phyloP scores from a whole-genome alignment of 2,888 invertebrate genomes.

The Plebejus anna region DNA sequence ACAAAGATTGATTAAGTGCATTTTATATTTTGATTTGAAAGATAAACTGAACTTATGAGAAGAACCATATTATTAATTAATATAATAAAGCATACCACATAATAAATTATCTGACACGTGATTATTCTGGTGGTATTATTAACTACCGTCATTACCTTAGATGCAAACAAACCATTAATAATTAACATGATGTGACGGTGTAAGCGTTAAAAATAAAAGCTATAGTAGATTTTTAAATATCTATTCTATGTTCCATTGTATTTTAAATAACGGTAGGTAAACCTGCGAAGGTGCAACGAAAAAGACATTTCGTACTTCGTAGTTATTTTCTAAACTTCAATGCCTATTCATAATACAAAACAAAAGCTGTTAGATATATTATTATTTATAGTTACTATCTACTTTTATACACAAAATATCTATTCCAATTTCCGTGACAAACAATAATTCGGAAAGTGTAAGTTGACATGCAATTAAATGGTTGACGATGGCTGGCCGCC shows the following conservation, averaged over 20 bases:
- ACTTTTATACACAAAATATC: neutral
- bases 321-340: too few relatives aligned
- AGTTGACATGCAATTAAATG: constrained; percentile 21
- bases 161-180: too few relatives aligned
- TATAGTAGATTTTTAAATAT: too few relatives aligned
- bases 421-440: neutral
- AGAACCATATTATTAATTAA: neutral
- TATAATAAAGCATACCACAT: neutral
- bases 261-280: too few relatives aligned
- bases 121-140: neutral
- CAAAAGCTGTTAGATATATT: neutral
- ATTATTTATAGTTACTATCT: neutral
- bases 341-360: too few relatives aligned
- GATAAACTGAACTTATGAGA: neutral
- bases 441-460: constrained; percentile 10
- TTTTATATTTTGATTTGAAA: constrained; percentile 2
- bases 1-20: constrained; percentile 7
- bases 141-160: neutral
- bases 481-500: neutral
- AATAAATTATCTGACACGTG: neutral
- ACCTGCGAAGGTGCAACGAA: too few relatives aligned
- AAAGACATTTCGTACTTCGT: too few relatives aligned
- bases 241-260: too few relatives aligned
- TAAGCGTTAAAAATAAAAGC: too few relatives aligned
- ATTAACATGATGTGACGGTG: too few relatives aligned